Percentiles rank a stretch among this genome's conserved stretches.
Evolutionary conservation across 1,140 invertebrate species (phyloP).

Genomic region (Cherax destructor): DNA sequence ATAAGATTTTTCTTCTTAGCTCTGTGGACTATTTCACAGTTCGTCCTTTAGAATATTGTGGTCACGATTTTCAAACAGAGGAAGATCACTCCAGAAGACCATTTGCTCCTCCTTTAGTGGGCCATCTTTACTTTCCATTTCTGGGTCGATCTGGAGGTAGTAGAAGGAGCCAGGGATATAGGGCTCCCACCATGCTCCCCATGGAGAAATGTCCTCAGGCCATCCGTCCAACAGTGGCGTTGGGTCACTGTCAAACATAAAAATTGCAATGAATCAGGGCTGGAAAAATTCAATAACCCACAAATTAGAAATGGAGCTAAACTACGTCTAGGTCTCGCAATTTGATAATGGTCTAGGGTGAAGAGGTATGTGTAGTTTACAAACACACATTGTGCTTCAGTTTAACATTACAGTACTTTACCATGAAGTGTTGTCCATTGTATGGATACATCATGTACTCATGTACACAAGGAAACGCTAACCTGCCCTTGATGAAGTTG

Average conservation of each 20-base stretch:
- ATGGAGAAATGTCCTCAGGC: conserved; percentile 64
- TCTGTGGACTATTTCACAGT: conserved; percentile 22
- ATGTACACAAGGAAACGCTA: no score
- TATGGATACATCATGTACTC: no score
- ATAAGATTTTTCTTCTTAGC: no score
- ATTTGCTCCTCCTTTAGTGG: conserved; percentile 59
- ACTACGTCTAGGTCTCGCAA: no score
- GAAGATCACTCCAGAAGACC: conserved; percentile 65
- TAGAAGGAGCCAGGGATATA: conserved; percentile 47
- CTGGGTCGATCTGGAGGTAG: conserved; percentile 69
- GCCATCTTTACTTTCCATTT: conserved; percentile 54
- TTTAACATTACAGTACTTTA: not conserved
- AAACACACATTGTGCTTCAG: not conserved
- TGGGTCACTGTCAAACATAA: conserved; percentile 57
- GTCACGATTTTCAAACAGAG: conserved; percentile 68
- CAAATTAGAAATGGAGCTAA: no score
- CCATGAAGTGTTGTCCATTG: no score
- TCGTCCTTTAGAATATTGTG: conserved; percentile 69
- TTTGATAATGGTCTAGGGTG: no score
- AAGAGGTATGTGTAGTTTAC: no score
- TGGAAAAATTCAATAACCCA: no score
- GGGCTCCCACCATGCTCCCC: conserved; percentile 71
- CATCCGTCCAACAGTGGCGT: conserved; percentile 55
- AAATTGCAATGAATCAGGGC: no score
- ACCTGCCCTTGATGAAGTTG: conserved; percentile 70